Evolutionary conservation across 2,797 vertebrate species (phyloP).

Genomic region (Coreius guichenoti): DNA sequence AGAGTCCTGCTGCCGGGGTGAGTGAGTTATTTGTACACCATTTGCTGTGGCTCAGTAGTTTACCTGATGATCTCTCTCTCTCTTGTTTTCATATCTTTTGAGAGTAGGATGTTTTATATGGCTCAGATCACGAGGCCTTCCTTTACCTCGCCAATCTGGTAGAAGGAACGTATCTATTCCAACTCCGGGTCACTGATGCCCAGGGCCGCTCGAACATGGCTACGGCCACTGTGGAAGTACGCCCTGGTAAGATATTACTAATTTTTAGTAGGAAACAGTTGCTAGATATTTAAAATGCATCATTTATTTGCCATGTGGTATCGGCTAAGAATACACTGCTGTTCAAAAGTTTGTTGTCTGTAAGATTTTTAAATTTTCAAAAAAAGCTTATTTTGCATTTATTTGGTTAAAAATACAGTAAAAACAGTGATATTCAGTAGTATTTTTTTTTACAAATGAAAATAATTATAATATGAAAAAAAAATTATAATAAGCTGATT

Average conservation of each 20-base stretch:
- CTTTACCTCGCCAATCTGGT: slow-evolving; percentile 89
- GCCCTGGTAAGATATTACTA: slow-evolving; percentile 80
- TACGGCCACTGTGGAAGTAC: slow-evolving; percentile 88
- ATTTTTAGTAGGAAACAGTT: not conserved
- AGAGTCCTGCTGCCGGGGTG: slow-evolving; percentile 93
- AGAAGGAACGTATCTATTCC: slow-evolving; percentile 90
- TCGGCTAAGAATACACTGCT: not conserved
- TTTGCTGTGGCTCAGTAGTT: not conserved
- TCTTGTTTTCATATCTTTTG: slow-evolving; percentile 23
- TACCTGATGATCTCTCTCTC: not conserved
- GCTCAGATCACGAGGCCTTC: slow-evolving; percentile 77
- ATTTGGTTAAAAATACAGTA: not conserved
- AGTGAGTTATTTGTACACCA: slow-evolving; percentile 57
- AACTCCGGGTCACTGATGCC: slow-evolving; percentile 81
- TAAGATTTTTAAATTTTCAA: not conserved
- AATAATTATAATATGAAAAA: not conserved
- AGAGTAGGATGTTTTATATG: slow-evolving; percentile 83
- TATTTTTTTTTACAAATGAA: not conserved
- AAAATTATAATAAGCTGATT: not conserved
- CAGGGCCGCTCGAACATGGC: slow-evolving; percentile 82
- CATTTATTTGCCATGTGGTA: not conserved
- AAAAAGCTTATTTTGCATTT: not conserved
- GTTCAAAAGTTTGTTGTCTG: not conserved
- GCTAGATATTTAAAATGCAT: not conserved
- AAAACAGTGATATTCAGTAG: not conserved